These are phyloP conservation scores for Caenorhabditis sp. DNA, from an alignment of 2,888 invertebrate species.

Conservation along the genomic window DNA sequence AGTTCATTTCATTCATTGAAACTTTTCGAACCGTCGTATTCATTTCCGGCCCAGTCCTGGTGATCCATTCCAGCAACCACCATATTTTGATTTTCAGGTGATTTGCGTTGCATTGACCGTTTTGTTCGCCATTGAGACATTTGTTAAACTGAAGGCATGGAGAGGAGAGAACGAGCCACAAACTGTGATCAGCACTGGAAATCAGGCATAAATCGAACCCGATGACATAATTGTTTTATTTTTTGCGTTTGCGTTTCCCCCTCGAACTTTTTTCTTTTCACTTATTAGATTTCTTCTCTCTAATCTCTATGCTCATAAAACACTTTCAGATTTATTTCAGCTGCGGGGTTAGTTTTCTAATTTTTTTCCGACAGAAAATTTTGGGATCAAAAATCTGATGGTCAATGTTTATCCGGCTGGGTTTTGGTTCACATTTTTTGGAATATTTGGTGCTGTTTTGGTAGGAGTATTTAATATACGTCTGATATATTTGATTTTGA, in stretches of 20 bases:
- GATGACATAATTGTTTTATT: conserved; percentile 6
- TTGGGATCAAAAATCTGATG: not conserved
- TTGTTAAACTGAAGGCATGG: conserved; percentile 68
- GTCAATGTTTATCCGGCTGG: not conserved
- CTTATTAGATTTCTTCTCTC: not conserved
- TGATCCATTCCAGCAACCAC: too few species aligned
- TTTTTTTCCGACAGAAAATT: too few species aligned
- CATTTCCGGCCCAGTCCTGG: too few species aligned
- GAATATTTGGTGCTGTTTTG: not conserved
- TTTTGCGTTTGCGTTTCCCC: conserved; percentile 13
- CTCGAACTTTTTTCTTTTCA: conserved; percentile 10
- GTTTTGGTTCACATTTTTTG: not conserved
- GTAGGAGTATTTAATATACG: not conserved
- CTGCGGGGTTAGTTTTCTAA: too few species aligned
- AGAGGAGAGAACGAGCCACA: conserved; percentile 63
- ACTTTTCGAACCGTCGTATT: too few species aligned
- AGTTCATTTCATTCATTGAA: too few species aligned
- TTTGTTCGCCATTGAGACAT: conserved; percentile 67
- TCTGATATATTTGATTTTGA: not conserved
- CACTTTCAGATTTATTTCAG: not conserved
- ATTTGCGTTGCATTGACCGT: conserved; percentile 68
- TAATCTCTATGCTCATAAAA: too few species aligned
- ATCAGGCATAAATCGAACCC: conserved; percentile 13
- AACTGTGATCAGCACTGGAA: conserved; percentile 15
- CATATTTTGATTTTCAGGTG: too few species aligned